Conservation (phyloP, 2,113 vertebrate genomes). For the Serinus canaria region DNA sequence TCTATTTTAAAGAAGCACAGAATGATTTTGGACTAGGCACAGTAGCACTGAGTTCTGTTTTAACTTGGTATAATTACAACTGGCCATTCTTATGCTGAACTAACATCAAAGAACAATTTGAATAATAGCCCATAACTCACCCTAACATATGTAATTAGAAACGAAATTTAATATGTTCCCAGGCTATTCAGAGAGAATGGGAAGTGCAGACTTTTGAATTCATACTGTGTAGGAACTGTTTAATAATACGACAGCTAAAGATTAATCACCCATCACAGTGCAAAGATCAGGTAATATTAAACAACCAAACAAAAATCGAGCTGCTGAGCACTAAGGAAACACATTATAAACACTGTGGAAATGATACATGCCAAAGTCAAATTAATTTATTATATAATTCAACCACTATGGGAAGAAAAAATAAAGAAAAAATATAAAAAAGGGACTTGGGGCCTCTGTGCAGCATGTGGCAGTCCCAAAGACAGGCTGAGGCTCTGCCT, state of each 20-base stretch:
- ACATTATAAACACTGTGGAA: not conserved
- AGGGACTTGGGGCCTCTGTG: not conserved
- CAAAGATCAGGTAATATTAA: constrained; percentile 11
- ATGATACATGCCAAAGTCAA: not conserved
- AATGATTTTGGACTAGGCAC: not conserved
- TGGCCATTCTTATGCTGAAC: not conserved
- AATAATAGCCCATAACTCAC: constrained; percentile 21
- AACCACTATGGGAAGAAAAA: not conserved
- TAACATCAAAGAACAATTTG: constrained; percentile 38
- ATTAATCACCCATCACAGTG: not conserved
- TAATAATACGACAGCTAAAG: not conserved
- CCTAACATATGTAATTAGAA: not conserved
- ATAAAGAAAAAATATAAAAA: not conserved
- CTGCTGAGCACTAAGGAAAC: not conserved
- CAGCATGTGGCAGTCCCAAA: not conserved
- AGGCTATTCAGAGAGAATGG: not conserved
- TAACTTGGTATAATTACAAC: constrained; percentile 5
- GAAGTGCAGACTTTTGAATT: constrained; percentile 6
- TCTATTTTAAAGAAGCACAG: not conserved
- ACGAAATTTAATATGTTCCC: not conserved
- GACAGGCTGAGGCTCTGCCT: not conserved
- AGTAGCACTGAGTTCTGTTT: not conserved
- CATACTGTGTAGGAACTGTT: not conserved
- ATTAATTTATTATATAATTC: not conserved
- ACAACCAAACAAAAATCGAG: not conserved